Base-by-base conservation (phyloP, 1,140 invertebrate species). In the Cheumatopsyche charites region DNA sequence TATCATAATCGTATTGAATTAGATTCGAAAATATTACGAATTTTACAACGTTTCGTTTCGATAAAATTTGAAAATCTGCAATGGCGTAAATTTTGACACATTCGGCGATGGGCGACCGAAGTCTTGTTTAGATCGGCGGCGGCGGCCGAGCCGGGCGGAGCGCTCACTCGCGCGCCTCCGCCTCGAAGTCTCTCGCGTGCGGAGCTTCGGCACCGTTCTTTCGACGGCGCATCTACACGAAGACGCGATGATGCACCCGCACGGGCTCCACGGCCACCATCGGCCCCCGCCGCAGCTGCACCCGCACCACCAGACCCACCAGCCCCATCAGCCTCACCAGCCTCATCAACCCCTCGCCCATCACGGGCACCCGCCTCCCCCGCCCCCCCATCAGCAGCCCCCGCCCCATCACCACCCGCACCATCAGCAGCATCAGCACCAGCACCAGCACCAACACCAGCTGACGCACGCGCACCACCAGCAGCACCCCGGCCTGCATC, bases 391-490 rank as follows among this genome's bases (percentile, higher is more conserved):
- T 11, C 55, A 55, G 1, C 55, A 25, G 23, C 47, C 9, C 47
- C 47, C 7, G 19, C 9, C 47, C 9, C 47, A 47, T 13, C 47
- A 9, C 12, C 67, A 1, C 49, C 26, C 7, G 9, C 65, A 1
- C 17, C 74, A 73, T 42, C 74, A 67, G 12, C 72, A 73, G 47
- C 43, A 70, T 11, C 73, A 75, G 36, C 67, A 70, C 47, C 73
- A 69, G 43, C 43, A 29, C n/a, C 67, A 62, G 12, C 71, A 73
- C 36, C 74, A 72, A 19, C 68, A 63, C 1, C 73, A 72, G 25
- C 73, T 68, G 15, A 6, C 6, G n/a, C 15, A 15, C 5, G 7
- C 21, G 63, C 13, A 19, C 6, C 63, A 66, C 19, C 63, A 66
- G 15, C 41, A 12, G 36, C 61, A 29, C n/a, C 61, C 3, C 12